Evolutionary conservation across 2,113 vertebrate genomes (phyloP), one percentile per base, ranked within the genome.

Genomic region (Ceuthmochares aereus): DNA sequence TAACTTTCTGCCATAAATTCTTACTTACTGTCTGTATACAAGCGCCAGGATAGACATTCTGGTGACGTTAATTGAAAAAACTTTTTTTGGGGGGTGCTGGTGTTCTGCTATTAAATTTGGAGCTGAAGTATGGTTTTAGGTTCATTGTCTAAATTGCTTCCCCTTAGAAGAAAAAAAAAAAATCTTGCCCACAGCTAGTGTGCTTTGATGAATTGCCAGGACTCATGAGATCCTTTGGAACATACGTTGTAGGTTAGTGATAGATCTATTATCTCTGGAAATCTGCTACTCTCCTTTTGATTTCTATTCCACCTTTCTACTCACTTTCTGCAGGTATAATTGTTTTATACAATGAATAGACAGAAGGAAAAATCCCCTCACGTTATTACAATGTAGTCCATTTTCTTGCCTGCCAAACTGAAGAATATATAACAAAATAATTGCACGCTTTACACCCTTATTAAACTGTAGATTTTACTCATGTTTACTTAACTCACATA

Each of bases 51-150:
- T 56, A 58, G 26, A 76, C 86, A 70, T 66, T 70, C 32, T 86
- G 16, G 12, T 83, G 21, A 3, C 12, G 60, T 60, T 76, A 29
- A 55, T 9, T 56, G 19, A 36, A 68, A 10, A 52, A 69, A 73
- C 1, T 59, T 52, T 77, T 68, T 47, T 36, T 34, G 22, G 4
- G 6, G 5, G 22, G 3, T 3, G 0, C 14, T 64, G 14, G 5
- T 58, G 6, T 75, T 81, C 25, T 55, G 10, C 59, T 47, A 14
- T 49, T 49, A 78, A 75, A 42, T 62, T 29, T 60, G 20, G 36
- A 91, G 36, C 10, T 66, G 26, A 83, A 73, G 2, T 30, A 18
- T 32, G 12, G 6, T 9, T 85, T 85, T 67, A 14, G 16, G 12
- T 67, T 82, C 25, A 36, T 66, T 30, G 9, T 55, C 18, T 43